These are phyloP conservation scores for Acleris literana DNA, from an alignment of 2,888 invertebrate species.

Conservation along the genomic window DNA sequence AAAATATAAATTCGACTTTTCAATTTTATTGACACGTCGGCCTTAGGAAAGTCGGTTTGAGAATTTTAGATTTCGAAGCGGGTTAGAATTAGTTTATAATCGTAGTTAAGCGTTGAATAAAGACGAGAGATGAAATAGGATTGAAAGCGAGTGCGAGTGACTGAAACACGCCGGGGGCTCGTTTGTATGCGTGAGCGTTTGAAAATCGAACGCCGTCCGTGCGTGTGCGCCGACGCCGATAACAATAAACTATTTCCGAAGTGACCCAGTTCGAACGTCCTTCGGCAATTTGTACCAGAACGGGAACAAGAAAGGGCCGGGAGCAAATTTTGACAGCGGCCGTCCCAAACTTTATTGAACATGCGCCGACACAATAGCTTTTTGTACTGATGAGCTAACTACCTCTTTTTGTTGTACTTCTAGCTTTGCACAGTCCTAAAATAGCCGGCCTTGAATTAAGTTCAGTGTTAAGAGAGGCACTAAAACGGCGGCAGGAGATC, in stretches of 20 bases:
- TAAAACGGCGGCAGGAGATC: constrained; percentile 36
- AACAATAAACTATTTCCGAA: constrained; percentile 84
- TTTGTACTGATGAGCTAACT: constrained; percentile 57
- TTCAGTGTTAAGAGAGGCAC: constrained; percentile 44
- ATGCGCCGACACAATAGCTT: constrained; percentile 55
- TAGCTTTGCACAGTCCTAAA: constrained; percentile 46
- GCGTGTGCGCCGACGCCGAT: constrained; percentile 80
- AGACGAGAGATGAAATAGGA: constrained; percentile 65
- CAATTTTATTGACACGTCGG: constrained; percentile 74
- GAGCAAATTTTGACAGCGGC: constrained; percentile 66
- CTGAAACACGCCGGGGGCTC: constrained; percentile 60
- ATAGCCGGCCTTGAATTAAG: constrained; percentile 56
- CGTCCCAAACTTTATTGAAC: constrained; percentile 63
- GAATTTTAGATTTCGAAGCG: constrained; percentile 54
- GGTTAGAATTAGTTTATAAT: constrained; percentile 71
- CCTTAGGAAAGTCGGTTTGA: constrained; percentile 71
- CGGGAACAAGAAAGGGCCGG: constrained; percentile 82
- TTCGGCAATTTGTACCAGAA: constrained; percentile 80
- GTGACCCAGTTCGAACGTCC: constrained; percentile 83
- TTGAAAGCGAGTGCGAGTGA: constrained; percentile 65
- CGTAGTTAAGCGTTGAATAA: constrained; percentile 35
- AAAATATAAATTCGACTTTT: constrained; percentile 71
- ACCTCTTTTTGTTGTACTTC: constrained; percentile 53
- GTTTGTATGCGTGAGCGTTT: constrained; percentile 71
- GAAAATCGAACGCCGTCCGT: constrained; percentile 62